Percentiles rank a stretch among this genome's conserved stretches.
phyloP scores from a whole-genome alignment of 2,888 invertebrate species.

The Folsomia candida region DNA sequence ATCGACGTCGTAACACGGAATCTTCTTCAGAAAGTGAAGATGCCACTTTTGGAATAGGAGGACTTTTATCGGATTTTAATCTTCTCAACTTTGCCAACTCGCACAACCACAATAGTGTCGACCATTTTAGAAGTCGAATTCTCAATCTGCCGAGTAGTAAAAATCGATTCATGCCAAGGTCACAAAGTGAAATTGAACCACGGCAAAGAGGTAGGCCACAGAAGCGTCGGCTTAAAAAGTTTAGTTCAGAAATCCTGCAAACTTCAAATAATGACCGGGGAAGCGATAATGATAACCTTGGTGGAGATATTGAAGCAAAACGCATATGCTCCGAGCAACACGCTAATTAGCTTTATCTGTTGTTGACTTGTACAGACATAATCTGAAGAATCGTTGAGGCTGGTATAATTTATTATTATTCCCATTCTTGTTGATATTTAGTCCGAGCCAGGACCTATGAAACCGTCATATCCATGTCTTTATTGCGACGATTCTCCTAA shows the following conservation, averaged over 20 bases:
- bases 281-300: background rate
- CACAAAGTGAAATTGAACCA: background rate
- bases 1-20: constrained; percentile 68
- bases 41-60: background rate
- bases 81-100: background rate
- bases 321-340: background rate
- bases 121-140: background rate
- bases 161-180: background rate
- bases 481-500: no score
- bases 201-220: no score
- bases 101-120: background rate
- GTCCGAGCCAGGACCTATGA: no score
- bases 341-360: no score
- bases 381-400: background rate
- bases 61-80: background rate
- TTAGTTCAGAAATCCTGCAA: background rate
- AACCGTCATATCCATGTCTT: no score
- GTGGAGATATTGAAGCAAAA: background rate
- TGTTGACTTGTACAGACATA: no score
- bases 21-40: background rate
- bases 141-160: background rate
- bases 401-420: background rate
- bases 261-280: background rate
- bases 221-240: background rate
- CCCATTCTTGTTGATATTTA: background rate